Percentiles rank a stretch among this genome's conserved stretches.
phyloP scores from a whole-genome alignment of 1,140 invertebrate genomes.

The Chironomus striatipennis region DNA sequence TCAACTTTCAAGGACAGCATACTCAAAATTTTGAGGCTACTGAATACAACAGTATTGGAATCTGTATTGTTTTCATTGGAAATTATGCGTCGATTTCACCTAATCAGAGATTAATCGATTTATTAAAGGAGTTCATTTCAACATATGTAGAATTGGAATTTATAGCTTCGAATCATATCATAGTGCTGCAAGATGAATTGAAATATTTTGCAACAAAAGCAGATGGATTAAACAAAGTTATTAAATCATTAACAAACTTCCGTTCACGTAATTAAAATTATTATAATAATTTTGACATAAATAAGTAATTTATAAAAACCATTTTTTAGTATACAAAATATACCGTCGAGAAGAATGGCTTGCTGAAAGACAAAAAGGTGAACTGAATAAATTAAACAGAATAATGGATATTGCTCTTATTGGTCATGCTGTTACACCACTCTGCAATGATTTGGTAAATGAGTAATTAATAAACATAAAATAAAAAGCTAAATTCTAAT shows the following conservation, averaged over 20 bases:
- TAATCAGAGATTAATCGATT: conserved; percentile 6
- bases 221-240: background rate
- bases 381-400: background rate
- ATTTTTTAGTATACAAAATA: background rate
- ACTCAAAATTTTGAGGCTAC: conserved; percentile 46
- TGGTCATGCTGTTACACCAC: background rate
- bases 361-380: background rate
- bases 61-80: conserved; percentile 50
- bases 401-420: background rate
- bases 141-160: background rate
- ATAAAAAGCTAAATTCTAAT: too few relatives aligned
- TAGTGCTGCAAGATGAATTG: background rate
- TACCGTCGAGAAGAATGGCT: background rate
- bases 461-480: too few relatives aligned
- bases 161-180: background rate
- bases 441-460: background rate
- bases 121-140: background rate
- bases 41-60: conserved; percentile 48
- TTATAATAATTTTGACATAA: too few relatives aligned
- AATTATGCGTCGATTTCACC: conserved; percentile 35
- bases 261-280: background rate
- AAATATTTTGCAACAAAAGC: background rate
- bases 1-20: conserved; percentile 36
- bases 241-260: background rate
- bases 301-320: too few relatives aligned